Percentiles rank a stretch among this genome's conserved stretches.
Evolutionary conservation across 2,888 invertebrate genomes (phyloP).

Genomic region (Latrodectus hesperus): DNA sequence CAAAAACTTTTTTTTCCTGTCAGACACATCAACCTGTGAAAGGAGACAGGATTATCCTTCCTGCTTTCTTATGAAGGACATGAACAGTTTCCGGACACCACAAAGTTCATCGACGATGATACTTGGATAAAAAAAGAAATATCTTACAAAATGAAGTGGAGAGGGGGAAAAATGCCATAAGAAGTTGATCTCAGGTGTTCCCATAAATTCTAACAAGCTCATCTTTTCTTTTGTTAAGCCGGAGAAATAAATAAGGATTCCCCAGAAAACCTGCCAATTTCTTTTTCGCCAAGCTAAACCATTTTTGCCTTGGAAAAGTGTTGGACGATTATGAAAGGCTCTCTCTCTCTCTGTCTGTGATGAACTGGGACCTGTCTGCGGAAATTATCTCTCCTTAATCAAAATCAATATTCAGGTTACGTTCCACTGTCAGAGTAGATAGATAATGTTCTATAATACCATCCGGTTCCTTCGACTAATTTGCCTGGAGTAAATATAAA

Average conservation of each 20-base stretch:
- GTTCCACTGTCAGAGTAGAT: not conserved
- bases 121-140: not conserved
- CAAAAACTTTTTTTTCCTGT: no score
- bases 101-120: not conserved
- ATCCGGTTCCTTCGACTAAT: not conserved
- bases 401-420: not conserved
- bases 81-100: no score
- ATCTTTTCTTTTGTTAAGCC: not conserved
- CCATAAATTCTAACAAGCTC: not conserved
- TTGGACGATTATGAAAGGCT: not conserved
- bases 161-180: not conserved
- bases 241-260: not conserved
- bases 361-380: not conserved
- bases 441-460: not conserved
- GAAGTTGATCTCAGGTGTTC: not conserved
- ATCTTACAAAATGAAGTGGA: not conserved
- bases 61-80: no score
- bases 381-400: not conserved
- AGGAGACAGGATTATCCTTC: no score
- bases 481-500: constrained; percentile 5
- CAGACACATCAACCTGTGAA: no score
- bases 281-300: not conserved
- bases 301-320: not conserved
- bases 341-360: not conserved
- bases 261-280: not conserved